These are phyloP conservation scores for Nemotelus nigrinus DNA, from an alignment of 2,888 invertebrate genomes.

Conservation along the genomic window DNA sequence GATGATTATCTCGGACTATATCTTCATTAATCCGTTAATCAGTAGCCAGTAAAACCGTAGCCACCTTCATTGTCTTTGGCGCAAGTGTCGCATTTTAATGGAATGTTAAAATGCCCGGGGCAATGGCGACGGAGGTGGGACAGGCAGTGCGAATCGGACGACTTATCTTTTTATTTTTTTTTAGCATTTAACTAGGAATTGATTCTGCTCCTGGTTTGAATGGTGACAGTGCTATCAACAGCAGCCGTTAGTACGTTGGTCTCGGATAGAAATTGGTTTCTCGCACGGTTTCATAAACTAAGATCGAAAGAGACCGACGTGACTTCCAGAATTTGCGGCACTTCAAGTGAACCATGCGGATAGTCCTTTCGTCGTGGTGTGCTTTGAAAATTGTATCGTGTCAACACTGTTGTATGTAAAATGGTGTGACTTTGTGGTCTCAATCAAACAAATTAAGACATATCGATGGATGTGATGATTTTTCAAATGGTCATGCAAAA, in stretches of 20 bases:
- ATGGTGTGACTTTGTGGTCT: slow-evolving; percentile 23
- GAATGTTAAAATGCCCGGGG: slow-evolving; percentile 3
- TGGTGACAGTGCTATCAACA: not conserved
- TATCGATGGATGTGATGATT: not conserved
- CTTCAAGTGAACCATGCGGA: not conserved
- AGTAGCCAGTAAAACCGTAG: not conserved
- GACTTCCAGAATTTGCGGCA: slow-evolving; percentile 10
- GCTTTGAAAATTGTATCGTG: slow-evolving; percentile 3
- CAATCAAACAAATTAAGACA: slow-evolving; percentile 31
- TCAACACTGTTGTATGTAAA: slow-evolving; percentile 23
- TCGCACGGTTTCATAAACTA: not conserved
- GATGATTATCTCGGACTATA: not conserved
- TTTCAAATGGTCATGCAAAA: not conserved
- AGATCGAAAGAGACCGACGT: not conserved
- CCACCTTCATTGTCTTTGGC: slow-evolving; percentile 27
- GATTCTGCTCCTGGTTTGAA: not conserved
- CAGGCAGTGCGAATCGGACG: slow-evolving; percentile 17
- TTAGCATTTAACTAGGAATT: not conserved
- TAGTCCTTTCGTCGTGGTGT: not conserved
- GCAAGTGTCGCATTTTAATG: slow-evolving; percentile 23
- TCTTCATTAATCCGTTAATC: not conserved
- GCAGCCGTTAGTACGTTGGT: not conserved
- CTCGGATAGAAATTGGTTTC: slow-evolving; percentile 16
- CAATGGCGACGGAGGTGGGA: not conserved
- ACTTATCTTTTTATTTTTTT: not conserved